Base-by-base conservation (phyloP, 2,888 invertebrate genomes). In the Dynastes hyllus region DNA sequence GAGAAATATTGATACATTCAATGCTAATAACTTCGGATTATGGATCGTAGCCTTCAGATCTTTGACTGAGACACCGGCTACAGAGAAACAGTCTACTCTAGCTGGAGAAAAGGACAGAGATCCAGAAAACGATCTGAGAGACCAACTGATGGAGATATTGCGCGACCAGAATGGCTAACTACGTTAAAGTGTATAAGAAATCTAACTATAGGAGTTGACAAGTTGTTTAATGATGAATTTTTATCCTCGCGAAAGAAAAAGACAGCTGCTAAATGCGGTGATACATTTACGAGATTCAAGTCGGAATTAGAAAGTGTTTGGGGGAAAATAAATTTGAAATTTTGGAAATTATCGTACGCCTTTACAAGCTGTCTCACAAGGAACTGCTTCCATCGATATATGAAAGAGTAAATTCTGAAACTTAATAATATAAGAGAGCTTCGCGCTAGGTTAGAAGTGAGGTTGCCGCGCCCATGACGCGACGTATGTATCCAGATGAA, bases 11-110 rank as follows among this genome's bases (percentile, higher is more conserved):
- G 50, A 51, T 50, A 69, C 69, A 69, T 69, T 69, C 69, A 69
- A 69, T 69, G 69, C 69, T 69, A 69, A 69, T 69, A 69, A 51
- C 69, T 69, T 69, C 50, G 69, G 69, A 27, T 69, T 69, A 69
- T 69, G 51, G 69, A 69, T 69, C 51, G 69, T 8, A 76, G 77
- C 55, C 8, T 22, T 55, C 55, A 6, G 22, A 22, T 16, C 8
- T 22, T 55, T 27, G 22, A 16, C 5, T 4, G 22, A 55, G 55
- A 22, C 55, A 22, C 22, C 27, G 22, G 55, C 55, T 22, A 9
- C 55, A 6, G 22, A 16, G n/a, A 22, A n/a, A 4, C n/a, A 16
- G 55, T 55, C 55, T 22, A 16, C n/a, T 55, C 16, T 3, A 16
- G n/a, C n/a, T 3, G n/a, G 22, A 22, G 22, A 27, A 22, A 55